Base-by-base conservation (phyloP, 1,140 invertebrate species). In the Yoshiicerus persimilis region DNA sequence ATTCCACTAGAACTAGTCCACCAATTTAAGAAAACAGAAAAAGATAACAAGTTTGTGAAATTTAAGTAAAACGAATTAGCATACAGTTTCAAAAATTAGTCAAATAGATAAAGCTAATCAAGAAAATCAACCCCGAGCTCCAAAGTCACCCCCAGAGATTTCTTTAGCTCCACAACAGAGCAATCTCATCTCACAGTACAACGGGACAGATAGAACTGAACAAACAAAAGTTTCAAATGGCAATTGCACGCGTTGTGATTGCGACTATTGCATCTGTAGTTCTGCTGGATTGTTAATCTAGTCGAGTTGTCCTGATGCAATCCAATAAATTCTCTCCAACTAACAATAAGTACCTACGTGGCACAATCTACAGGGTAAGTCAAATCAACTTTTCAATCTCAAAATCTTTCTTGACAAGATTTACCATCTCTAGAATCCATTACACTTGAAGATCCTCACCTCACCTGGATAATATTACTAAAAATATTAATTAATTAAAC, bases 91-190 rank as follows among this genome's bases (percentile, higher is more conserved):
- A 80, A 80, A 36, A 80, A 80, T 80, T 34, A 80, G 75, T 80
- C 34, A 38, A 38, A 80, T 80, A 38, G 75, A 80, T 80, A 38
- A 38, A 80, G 34, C 32, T 80, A 80, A 80, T 80, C 75, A 80
- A 80, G 75, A 80, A 80, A 80, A 80, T 80, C 34, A 34, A 80
- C 75, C 75, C 75, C 75, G 75, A 36, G 34, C 32, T 80, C 20
- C 32, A 80, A 80, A 80, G 34, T 34, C 75, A 80, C 75, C 75
- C 75, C 75, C 75, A 80, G 75, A 80, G 75, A 80, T 38, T 80
- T 38, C 32, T 80, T 80, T 34, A 32, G 32, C 23, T 80, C 75
- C 75, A 80, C 20, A 36, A 80, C 75, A 36, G 75, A 80, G 75
- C 75, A 80, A 80, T 80, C 34, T 38, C 75, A 80, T 80, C 75